Evolutionary conservation across 1,140 invertebrate genomes (phyloP), one percentile per base, ranked within the genome.

Genomic region (Homalodisca vitripennis): DNA sequence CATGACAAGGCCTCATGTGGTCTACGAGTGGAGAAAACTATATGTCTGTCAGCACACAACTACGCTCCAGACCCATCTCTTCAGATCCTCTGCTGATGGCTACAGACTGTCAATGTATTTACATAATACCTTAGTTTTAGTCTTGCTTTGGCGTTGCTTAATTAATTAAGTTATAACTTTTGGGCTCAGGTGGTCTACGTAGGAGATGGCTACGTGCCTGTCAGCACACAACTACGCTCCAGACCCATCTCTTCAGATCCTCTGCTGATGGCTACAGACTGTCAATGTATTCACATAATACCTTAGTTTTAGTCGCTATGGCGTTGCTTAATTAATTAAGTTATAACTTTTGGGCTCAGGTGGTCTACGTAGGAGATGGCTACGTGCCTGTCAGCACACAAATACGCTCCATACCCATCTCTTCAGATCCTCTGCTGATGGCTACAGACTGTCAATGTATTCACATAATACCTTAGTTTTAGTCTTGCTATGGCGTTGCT

Each of bases 1-100:
- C n/a, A n/a, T n/a, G n/a, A n/a, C n/a, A n/a, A n/a, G n/a, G n/a
- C n/a, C n/a, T n/a, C n/a, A n/a, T n/a, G 87, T 89, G 74, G 86
- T 89, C 62, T 90, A 89, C 74, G 81, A 89, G 34, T n/a, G 85
- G 87, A 2, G 88, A 88, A 30, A 86, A 86, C 46, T 91, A 91
- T 78, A 84, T 91, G 24, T 89, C 90, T 27, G 83, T 91, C 67
- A 86, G 84, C 34, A 80, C 85, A 73, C 71, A 75, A 73, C 80
- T 88, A 60, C 84, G 87, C 77, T 83, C 83, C n/a, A 79, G 85
- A 72, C 85, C 86, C 46, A 71, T 81, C 65, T 80, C 77, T 63
- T 70, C 75, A 47, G 82, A 82, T 75, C 77, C 82, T 27, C 76
- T 78, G 31, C 75, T 78, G 3, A 74, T 81, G 17, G 83, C 73